phyloP scores from a whole-genome alignment of 2,797 vertebrate genomes.

The Numenius phaeopus region DNA sequence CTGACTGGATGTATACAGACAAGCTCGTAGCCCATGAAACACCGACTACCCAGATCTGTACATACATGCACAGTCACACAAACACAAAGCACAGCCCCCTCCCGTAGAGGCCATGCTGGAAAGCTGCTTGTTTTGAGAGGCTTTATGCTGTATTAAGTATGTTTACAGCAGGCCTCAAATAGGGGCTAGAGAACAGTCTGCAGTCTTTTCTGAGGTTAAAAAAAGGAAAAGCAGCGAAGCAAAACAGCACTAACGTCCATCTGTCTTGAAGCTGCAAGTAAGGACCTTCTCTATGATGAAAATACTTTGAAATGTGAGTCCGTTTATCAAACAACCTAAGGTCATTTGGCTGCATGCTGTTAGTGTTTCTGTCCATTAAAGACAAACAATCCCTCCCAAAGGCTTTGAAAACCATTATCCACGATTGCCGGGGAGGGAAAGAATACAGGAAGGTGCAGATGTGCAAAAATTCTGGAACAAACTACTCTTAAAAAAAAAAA shows the following conservation, averaged over 20 bases:
- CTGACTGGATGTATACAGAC: slow-evolving; percentile 27
- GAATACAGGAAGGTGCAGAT: neutral
- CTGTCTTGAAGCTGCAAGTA: neutral
- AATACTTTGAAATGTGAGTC: neutral
- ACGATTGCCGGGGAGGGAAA: neutral
- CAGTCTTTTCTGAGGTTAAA: neutral
- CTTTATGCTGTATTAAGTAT: neutral
- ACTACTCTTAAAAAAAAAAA: neutral
- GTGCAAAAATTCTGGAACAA: neutral
- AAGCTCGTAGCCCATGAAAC: neutral
- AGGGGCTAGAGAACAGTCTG: neutral
- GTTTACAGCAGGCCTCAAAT: neutral
- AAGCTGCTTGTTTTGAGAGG: slow-evolving; percentile 3
- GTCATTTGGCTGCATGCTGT: neutral
- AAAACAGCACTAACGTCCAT: neutral
- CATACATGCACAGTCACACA: neutral
- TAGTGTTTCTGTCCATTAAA: neutral
- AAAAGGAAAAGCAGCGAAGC: neutral
- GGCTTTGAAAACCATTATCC: neutral
- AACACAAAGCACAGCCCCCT: slow-evolving; percentile 2
- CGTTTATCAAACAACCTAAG: neutral
- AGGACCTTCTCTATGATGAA: neutral
- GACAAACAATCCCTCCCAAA: neutral
- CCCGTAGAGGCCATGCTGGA: neutral
- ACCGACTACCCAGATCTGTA: neutral